Conservation (phyloP, 2,888 invertebrate genomes). For the Melanchra persicariae region DNA sequence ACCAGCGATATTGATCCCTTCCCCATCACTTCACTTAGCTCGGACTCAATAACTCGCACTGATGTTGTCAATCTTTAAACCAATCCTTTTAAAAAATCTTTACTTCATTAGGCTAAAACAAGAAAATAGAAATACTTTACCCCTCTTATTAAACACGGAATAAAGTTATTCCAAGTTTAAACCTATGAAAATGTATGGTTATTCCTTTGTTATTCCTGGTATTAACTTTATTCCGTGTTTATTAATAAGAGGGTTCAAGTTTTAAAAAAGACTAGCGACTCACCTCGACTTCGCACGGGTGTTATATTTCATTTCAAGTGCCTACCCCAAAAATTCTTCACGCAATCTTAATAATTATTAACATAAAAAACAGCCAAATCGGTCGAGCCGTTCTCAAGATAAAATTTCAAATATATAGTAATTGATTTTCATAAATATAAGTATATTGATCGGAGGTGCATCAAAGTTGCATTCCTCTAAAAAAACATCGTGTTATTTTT, state of each 20-base stretch:
- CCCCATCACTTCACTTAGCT: constrained; percentile 31
- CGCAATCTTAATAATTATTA: background rate
- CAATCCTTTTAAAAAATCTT: too few relatives aligned
- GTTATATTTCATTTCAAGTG: too few relatives aligned
- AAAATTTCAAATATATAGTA: background rate
- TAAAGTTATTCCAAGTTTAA: too few relatives aligned
- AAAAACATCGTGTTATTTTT: too few relatives aligned
- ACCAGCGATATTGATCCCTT: constrained; percentile 37
- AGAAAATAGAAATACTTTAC: too few relatives aligned
- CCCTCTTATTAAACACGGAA: too few relatives aligned
- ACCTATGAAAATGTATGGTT: too few relatives aligned
- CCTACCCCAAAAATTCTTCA: background rate
- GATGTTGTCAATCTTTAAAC: constrained; percentile 21
- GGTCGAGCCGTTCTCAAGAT: background rate
- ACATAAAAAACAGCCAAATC: background rate
- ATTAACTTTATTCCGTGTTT: too few relatives aligned
- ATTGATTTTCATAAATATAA: constrained; percentile 5
- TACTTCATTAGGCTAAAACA: background rate
- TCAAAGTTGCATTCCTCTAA: background rate
- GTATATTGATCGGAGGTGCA: background rate
- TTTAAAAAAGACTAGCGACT: too few relatives aligned
- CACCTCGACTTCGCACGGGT: background rate
- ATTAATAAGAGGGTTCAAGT: too few relatives aligned
- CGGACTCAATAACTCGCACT: constrained; percentile 20
- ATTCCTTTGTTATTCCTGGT: too few relatives aligned